A percentile compares a stretch with the other conserved stretches of the same genome.
Evolutionary conservation across 2,797 vertebrate genomes (phyloP).

Genomic region (Paramormyrops hopkinsi): DNA sequence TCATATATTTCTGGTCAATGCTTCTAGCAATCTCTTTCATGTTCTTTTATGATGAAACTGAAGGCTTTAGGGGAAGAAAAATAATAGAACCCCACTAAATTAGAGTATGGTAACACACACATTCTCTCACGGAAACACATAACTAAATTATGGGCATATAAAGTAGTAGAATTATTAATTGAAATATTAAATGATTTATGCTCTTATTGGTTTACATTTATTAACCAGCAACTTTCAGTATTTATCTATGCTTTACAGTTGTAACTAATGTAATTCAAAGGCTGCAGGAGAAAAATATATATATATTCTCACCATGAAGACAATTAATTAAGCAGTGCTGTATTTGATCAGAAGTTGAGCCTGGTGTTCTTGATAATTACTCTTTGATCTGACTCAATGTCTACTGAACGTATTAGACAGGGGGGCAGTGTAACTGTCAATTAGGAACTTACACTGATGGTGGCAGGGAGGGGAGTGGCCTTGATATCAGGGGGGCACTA

Average conservation of each 20-base stretch:
- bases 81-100: background rate
- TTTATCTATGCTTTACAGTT: background rate
- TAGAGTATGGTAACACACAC: background rate
- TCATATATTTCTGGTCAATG: background rate
- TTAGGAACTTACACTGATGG: background rate
- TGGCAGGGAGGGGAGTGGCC: background rate
- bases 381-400: background rate
- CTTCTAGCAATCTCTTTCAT: background rate
- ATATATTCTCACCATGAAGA: background rate
- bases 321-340: background rate
- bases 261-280: background rate
- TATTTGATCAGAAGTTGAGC: background rate
- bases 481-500: background rate
- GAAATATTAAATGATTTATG: constrained; percentile 2
- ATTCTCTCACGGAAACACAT: background rate
- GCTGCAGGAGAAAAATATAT: background rate
- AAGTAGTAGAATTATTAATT: background rate
- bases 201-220: background rate
- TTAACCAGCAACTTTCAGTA: background rate
- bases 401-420: background rate
- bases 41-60: background rate
- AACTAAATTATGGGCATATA: background rate
- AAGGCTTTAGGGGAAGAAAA: background rate
- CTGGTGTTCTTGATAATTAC: background rate
- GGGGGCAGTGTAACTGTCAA: background rate